phyloP scores from a whole-genome alignment of 2,797 vertebrate genomes.

The Typhlichthys eigenmanni region DNA sequence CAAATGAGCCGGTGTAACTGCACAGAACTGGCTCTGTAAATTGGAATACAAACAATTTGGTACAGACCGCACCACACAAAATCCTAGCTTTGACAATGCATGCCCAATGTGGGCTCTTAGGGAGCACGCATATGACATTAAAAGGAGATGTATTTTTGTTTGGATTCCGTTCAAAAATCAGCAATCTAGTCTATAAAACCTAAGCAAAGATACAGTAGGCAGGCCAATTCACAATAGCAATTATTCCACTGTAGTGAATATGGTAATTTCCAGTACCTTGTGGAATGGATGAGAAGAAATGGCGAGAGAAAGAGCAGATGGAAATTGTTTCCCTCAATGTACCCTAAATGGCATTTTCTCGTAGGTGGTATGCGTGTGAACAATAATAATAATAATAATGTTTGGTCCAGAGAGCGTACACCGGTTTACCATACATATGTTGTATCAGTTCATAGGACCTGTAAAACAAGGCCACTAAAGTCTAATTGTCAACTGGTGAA shows the following conservation, averaged over 20 bases:
- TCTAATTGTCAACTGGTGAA: conserved; percentile 4
- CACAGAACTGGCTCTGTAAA: too few species aligned
- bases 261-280: conserved; percentile 30
- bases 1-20: too few species aligned
- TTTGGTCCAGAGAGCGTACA: conserved; percentile 2
- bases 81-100: too few species aligned
- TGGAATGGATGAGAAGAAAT: conserved; percentile 32
- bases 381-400: conserved; percentile 40
- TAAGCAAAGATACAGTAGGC: neutral
- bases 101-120: too few species aligned
- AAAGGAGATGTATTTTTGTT: too few species aligned
- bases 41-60: too few species aligned
- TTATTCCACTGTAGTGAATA: conserved; percentile 17
- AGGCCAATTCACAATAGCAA: neutral
- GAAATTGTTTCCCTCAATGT: conserved; percentile 30
- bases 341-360: conserved; percentile 41
- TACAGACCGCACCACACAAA: too few species aligned
- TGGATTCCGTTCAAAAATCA: neutral
- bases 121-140: too few species aligned
- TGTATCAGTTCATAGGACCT: neutral
- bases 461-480: conserved; percentile 9
- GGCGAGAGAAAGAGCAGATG: conserved; percentile 44
- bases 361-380: conserved; percentile 40
- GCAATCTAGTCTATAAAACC: conserved; percentile 4
- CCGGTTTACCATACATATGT: neutral